These are phyloP conservation scores for Trichacis sp. DNA, from an alignment of 2,888 invertebrate genomes.

Conservation along the genomic window DNA sequence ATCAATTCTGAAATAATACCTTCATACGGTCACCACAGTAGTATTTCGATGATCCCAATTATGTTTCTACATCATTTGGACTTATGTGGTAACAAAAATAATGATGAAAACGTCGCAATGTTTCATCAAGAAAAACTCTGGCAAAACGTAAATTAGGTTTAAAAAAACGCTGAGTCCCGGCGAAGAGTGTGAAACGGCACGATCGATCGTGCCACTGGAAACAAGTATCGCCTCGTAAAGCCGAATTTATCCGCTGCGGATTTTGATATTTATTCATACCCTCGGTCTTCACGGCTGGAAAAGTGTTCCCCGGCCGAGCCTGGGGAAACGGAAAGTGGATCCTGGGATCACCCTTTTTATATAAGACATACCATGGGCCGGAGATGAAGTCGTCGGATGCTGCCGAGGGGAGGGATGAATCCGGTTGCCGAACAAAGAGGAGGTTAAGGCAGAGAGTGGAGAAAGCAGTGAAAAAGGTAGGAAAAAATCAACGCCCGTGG, in stretches of 20 bases:
- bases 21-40: too few species aligned
- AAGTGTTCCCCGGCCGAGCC: slow-evolving; percentile 54
- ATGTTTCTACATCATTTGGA: too few species aligned
- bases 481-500: slow-evolving; percentile 40
- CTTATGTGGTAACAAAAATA: too few species aligned
- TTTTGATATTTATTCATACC: slow-evolving; percentile 67
- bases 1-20: too few species aligned
- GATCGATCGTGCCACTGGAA: slow-evolving; percentile 56
- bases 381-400: slow-evolving; percentile 44
- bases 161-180: not conserved
- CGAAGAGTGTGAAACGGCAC: not conserved
- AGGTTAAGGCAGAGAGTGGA: slow-evolving; percentile 7
- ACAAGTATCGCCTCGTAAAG: slow-evolving; percentile 65
- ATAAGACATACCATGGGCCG: slow-evolving; percentile 44
- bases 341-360: slow-evolving; percentile 61
- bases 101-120: too few species aligned
- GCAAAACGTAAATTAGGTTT: not conserved
- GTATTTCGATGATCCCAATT: too few species aligned
- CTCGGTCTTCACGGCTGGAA: slow-evolving; percentile 56
- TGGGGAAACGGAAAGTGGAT: slow-evolving; percentile 60
- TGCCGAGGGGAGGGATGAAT: slow-evolving; percentile 31
- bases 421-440: slow-evolving; percentile 40
- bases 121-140: too few species aligned
- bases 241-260: slow-evolving; percentile 63
- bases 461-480: slow-evolving; percentile 21